Conservation (phyloP, 2,888 invertebrate genomes). For the Fragum sueziense region DNA sequence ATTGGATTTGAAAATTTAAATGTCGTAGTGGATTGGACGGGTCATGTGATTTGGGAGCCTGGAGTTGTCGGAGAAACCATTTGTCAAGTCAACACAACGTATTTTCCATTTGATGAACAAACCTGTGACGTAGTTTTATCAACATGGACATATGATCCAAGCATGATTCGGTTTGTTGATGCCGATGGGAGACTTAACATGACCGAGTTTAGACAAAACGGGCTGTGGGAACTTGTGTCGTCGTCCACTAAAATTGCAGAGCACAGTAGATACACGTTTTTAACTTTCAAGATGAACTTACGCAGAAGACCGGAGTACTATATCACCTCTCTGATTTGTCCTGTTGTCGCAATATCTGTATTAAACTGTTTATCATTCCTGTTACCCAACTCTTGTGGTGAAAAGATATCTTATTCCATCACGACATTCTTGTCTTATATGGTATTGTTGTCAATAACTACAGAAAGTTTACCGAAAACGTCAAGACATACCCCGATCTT, state of each 20-base stretch:
- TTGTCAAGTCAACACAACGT: not conserved
- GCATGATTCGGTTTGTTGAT: not conserved
- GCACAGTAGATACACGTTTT: not conserved
- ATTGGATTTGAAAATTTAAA: not conserved
- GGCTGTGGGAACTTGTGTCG: not conserved
- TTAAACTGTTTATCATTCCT: not conserved
- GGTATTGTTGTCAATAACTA: not conserved
- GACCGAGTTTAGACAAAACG: not conserved
- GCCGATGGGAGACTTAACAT: not conserved
- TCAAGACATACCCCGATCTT: not conserved
- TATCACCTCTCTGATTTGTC: not conserved
- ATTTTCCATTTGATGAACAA: slow-evolving; percentile 3
- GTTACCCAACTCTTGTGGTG: not conserved
- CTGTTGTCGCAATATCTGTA: not conserved
- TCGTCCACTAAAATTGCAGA: not conserved
- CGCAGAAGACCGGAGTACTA: not conserved
- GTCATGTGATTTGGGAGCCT: not conserved
- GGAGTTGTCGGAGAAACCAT: not conserved
- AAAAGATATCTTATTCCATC: not conserved
- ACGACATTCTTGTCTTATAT: not conserved
- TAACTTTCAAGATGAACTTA: not conserved
- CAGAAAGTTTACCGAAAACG: not conserved
- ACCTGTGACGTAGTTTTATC: not conserved
- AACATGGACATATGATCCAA: not conserved
- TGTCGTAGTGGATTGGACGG: not conserved